Conservation (phyloP, 1,140 invertebrate genomes). For the Brachionus manjavacas region DNA sequence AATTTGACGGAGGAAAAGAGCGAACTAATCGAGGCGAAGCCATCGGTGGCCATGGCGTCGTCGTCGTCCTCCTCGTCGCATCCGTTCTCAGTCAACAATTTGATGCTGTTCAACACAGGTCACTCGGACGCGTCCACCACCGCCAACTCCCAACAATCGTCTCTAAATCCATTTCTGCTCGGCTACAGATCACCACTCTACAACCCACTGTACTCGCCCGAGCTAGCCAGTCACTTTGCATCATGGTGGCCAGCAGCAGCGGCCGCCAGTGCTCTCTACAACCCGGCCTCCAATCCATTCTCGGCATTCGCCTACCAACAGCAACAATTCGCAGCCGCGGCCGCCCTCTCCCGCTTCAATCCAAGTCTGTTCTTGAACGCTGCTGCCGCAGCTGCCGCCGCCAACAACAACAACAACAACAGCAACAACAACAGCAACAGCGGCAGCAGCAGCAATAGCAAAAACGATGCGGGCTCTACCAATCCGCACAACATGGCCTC, state of each 20-base stretch:
- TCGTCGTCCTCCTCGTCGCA: neutral
- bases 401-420: neutral
- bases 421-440: too few relatives aligned
- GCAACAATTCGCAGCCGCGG: conserved; percentile 35
- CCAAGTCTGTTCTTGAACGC: neutral
- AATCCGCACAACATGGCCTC: neutral
- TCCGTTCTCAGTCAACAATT: neutral
- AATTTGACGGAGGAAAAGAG: conserved; percentile 22
- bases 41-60: neutral
- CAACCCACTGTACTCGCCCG: conserved; percentile 19
- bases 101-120: neutral
- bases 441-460: too few relatives aligned
- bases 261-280: conserved; percentile 18
- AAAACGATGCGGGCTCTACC: neutral
- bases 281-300: neutral
- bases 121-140: neutral
- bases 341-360: conserved; percentile 28
- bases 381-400: neutral
- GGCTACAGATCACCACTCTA: conserved; percentile 15
- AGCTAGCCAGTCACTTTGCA: conserved; percentile 15
- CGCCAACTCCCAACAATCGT: neutral
- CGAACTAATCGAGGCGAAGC: conserved; percentile 10
- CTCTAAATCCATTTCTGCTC: neutral
- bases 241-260: conserved; percentile 33
- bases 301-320: conserved; percentile 17